Evolutionary conservation across 2,113 vertebrate genomes (phyloP), one percentile per base, ranked within the genome.

Genomic region (Thunnus maccoyii): DNA sequence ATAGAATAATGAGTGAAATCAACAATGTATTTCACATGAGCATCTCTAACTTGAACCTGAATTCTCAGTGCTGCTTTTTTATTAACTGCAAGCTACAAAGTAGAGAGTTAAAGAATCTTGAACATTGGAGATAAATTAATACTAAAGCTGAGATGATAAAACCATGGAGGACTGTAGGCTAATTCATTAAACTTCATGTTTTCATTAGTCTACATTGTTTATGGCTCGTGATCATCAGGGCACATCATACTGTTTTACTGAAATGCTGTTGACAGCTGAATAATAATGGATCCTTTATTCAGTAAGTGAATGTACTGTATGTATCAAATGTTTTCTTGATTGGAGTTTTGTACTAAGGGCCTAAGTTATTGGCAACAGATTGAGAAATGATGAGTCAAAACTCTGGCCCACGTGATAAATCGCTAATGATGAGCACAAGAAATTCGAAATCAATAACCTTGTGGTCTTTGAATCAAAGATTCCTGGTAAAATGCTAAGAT

Each of bases 401-500:
- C 6, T 54, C 5, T 6, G 2, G 36, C 36, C 36, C 32, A 36
- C 32, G 4, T 36, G 32, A 36, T 36, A 5, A 4, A 36, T 36
- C 36, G 7, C 36, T 41, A 41, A 41, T 41, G 36, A 41, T 41
- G 6, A 41, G 36, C 36, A 41, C 36, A 41, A 9, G 36, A 41
- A 41, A 41, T 41, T 41, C 7, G 6, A 10, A 41, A 57, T 78
- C 3, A 74, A 67, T 64, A 18, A 32, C 9, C 9, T 63, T 14
- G 60, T 78, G 67, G 50, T 70, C 60, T 86, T 69, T 86, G 41
- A 41, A 55, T 57, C 8, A 68, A 22, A 63, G 17, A 67, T 76
- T 72, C 22, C 36, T 74, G 18, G 20, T 67, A 66, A 51, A 84
- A 78, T 9, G 65, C 62, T 79, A 64, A 78, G 55, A 72, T 58